Evolutionary conservation across 2,888 invertebrate species (phyloP).

Genomic region (Spilosoma lubricipeda): DNA sequence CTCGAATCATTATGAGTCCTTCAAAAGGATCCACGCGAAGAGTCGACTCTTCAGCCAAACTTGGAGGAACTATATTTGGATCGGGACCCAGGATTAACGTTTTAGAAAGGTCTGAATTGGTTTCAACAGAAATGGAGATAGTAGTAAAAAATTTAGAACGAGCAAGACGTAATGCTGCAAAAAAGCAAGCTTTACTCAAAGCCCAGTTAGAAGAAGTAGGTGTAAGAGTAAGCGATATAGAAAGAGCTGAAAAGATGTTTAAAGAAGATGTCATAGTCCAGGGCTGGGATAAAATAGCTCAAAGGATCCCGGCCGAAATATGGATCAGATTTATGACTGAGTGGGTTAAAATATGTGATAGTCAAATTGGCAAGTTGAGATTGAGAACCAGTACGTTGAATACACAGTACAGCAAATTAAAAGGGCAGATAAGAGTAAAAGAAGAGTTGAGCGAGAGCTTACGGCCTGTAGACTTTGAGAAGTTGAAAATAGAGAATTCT

Average conservation of each 20-base stretch:
- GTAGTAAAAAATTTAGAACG: constrained; percentile 66
- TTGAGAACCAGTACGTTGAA: constrained; percentile 86
- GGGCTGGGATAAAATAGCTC: constrained; percentile 86
- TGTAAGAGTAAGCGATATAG: constrained; percentile 80
- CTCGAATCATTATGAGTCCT: constrained; percentile 62
- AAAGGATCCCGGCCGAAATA: constrained; percentile 88
- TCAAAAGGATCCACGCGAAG: constrained; percentile 65
- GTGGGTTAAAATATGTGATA: constrained; percentile 85
- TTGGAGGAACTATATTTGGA: constrained; percentile 71
- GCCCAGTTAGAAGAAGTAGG: constrained; percentile 86
- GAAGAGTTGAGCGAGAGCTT: constrained; percentile 86
- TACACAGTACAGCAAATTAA: constrained; percentile 83
- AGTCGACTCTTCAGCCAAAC: constrained; percentile 72
- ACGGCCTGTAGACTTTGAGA: constrained; percentile 88
- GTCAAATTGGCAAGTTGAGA: constrained; percentile 86
- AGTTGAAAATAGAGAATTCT: constrained; percentile 87
- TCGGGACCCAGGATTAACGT: constrained; percentile 80
- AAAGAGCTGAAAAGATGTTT: constrained; percentile 80
- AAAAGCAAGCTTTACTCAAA: constrained; percentile 73
- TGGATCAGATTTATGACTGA: constrained; percentile 87
- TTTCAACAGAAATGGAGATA: constrained; percentile 81
- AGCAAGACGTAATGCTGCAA: constrained; percentile 65
- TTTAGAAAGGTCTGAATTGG: constrained; percentile 82
- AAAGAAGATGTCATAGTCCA: constrained; percentile 82
- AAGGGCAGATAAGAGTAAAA: constrained; percentile 83